A percentile compares a stretch with the other conserved stretches of the same genome.
These are phyloP conservation scores for Leptodactylus fuscus DNA, from an alignment of 2,113 vertebrate genomes.

Conservation along the genomic window DNA sequence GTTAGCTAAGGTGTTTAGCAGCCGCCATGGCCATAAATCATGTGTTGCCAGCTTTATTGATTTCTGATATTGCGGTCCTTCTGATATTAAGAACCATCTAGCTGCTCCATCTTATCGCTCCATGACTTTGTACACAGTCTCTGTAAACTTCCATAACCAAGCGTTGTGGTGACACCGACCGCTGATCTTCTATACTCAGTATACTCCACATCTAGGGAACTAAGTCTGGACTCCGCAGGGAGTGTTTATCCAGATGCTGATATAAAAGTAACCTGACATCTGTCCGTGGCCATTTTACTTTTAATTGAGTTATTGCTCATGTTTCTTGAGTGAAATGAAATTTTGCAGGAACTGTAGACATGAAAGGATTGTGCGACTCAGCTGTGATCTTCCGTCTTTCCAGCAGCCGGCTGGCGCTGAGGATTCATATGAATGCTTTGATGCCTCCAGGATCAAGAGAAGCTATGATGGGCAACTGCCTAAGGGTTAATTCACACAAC, in stretches of 20 bases:
- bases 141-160: not conserved
- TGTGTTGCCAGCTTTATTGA: not conserved
- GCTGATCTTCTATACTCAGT: not conserved
- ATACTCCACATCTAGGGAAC: too few species aligned
- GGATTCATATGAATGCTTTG: not conserved
- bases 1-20: too few species aligned
- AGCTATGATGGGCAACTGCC: not conserved
- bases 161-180: not conserved
- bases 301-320: not conserved
- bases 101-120: not conserved
- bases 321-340: not conserved
- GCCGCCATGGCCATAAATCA: too few species aligned
- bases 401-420: not conserved
- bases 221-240: not conserved
- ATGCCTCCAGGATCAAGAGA: not conserved
- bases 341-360: not conserved
- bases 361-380: not conserved
- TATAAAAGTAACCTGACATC: not conserved
- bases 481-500: too few species aligned
- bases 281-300: too few species aligned
- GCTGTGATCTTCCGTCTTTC: not conserved
- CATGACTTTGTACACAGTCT: not conserved
- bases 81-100: not conserved
- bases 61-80: not conserved
- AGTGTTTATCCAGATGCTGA: constrained; percentile 19